A percentile compares a stretch with the other conserved stretches of the same genome.
These are phyloP conservation scores for Acromyrmex charruanus DNA, from an alignment of 1,140 invertebrate genomes.

Conservation along the genomic window DNA sequence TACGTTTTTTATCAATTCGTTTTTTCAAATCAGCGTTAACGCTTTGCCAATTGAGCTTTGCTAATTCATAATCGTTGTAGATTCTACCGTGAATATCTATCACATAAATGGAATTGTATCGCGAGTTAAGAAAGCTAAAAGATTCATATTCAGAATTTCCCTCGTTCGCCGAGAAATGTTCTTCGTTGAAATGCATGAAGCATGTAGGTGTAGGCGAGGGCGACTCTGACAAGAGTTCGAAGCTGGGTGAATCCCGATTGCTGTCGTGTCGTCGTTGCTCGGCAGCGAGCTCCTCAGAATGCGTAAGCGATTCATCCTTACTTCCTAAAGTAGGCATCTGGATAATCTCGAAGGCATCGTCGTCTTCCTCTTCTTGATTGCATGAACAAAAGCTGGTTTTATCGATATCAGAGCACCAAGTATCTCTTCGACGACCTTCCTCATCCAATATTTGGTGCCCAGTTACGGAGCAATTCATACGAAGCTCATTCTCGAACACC, in stretches of 20 bases:
- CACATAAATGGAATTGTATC: neutral
- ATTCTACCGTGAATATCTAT: constrained; percentile 50
- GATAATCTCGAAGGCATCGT: constrained; percentile 68
- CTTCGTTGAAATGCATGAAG: constrained; percentile 64
- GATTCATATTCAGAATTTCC: constrained; percentile 3
- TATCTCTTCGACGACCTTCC: neutral
- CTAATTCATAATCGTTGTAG: constrained; percentile 4
- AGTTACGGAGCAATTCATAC: constrained; percentile 70
- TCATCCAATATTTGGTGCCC: constrained; percentile 64
- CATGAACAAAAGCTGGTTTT: constrained; percentile 57
- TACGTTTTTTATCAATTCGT: constrained; percentile 40
- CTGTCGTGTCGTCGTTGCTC: constrained; percentile 36
- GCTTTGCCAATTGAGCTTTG: neutral
- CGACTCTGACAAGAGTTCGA: constrained; percentile 64
- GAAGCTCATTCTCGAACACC: constrained; percentile 36
- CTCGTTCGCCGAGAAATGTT: constrained; percentile 63
- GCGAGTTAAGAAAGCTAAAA: too few relatives aligned
- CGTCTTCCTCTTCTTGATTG: constrained; percentile 38
- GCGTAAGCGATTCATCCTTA: neutral
- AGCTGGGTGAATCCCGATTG: constrained; percentile 68
- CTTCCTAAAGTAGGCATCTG: neutral
- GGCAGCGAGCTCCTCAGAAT: neutral
- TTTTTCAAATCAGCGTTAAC: constrained; percentile 28
- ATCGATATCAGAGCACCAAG: constrained; percentile 49
- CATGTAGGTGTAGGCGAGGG: constrained; percentile 34